Evolutionary conservation across 2,888 invertebrate genomes (phyloP), one percentile per base, ranked within the genome.

Genomic region (Caenorhabditis imperialis): DNA sequence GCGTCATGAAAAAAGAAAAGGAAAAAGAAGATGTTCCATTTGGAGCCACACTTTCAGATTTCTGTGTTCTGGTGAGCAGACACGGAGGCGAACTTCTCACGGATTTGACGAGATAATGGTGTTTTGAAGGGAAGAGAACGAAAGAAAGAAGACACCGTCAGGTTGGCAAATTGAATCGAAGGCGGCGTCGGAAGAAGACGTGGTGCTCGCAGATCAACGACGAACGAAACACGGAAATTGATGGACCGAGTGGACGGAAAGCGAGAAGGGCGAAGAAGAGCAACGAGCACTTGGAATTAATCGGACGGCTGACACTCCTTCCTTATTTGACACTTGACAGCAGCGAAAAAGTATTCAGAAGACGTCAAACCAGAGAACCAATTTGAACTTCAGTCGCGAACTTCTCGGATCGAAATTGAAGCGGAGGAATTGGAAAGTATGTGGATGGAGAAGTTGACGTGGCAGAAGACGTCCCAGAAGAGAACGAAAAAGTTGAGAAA

Each of bases 141-240:
- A 63, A 38, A 30, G 38, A 44, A 23, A 40, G 33, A 35, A 40
- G 44, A 22, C 30, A 40, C 16, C 22, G 51, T 67, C 67, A 67
- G 67, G 67, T 57, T 67, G 57, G 57, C 67, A 67, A 67, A 67
- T 67, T 57, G 67, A 67, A 67, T 67, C 57, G 30, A 7, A 7
- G 30, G 30, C 10, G 30, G 6, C 30, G 7, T 30, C 30, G 10
- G 67, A 53, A 42, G 38, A 37, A 50, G 18, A 33, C 50, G 50
- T 42, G 40, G 55, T 44, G 25, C 42, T 50, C 42, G 48, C n/a
- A 22, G 38, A 45, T 30, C 44, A n/a, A 27, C 42, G 18, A 27
- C 30, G 67, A 67, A 67, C 67, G 51, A 67, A 65, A 57, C 7
- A 33, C 57, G 67, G 67, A 67, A 67, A 67, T 67, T 69, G 70